Evolutionary conservation across 2,888 invertebrate genomes (phyloP).

Genomic region (Philereme vetulata): DNA sequence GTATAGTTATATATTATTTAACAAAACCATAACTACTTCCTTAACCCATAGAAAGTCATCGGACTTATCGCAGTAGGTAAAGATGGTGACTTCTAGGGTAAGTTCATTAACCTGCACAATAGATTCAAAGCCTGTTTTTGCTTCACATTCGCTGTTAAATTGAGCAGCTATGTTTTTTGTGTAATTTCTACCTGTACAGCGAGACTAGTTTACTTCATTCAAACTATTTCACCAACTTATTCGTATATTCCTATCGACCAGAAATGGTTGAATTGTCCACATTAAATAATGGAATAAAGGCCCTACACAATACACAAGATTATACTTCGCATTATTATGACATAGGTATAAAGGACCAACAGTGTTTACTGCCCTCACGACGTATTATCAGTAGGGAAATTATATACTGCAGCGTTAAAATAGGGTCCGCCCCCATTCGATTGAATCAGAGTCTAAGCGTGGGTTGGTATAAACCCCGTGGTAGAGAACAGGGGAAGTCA

Average conservation of each 20-base stretch:
- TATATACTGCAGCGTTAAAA: slow-evolving; percentile 46
- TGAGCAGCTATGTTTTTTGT: slow-evolving; percentile 12
- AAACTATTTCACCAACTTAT: neutral
- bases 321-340: slow-evolving; percentile 37
- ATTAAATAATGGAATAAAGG: slow-evolving; percentile 35
- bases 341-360: slow-evolving; percentile 38
- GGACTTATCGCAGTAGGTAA: slow-evolving; percentile 32
- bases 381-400: slow-evolving; percentile 47
- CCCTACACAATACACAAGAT: slow-evolving; percentile 36
- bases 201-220: neutral
- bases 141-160: slow-evolving; percentile 33
- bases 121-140: slow-evolving; percentile 38
- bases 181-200: neutral
- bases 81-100: slow-evolving; percentile 34
- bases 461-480: slow-evolving; percentile 32
- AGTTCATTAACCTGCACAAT: slow-evolving; percentile 39
- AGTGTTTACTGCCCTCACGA: slow-evolving; percentile 48
- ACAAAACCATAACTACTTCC: slow-evolving; percentile 33
- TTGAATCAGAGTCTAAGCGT: slow-evolving; percentile 39
- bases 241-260: neutral
- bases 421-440: slow-evolving; percentile 44
- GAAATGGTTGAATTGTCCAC: slow-evolving; percentile 44
- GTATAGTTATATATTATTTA: neutral
- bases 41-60: slow-evolving; percentile 35
- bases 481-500: slow-evolving; percentile 34